Evolutionary conservation across 2,888 invertebrate genomes (phyloP).

Genomic region (Chloroclystis v-ata): DNA sequence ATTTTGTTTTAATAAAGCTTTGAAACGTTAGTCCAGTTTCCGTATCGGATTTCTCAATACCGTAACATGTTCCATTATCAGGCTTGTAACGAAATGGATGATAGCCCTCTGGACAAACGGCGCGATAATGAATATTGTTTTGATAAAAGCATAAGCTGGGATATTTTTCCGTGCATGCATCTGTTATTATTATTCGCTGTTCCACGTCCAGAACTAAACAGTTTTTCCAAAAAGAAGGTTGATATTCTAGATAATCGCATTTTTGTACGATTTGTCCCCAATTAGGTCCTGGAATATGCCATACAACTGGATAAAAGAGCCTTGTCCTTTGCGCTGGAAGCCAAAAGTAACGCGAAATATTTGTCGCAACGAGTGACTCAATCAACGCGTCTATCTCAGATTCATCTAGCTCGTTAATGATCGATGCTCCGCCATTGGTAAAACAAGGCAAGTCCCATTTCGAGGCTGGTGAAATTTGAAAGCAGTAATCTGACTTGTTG

Average conservation of each 20-base stretch:
- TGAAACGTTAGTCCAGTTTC: conserved; percentile 42
- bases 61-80: conserved; percentile 56
- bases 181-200: conserved; percentile 42
- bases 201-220: conserved; percentile 57
- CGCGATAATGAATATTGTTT: conserved; percentile 53
- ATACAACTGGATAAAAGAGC: conserved; percentile 60
- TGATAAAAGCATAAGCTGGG: conserved; percentile 64
- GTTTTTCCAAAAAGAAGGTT: conserved; percentile 43
- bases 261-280: conserved; percentile 48
- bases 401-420: conserved; percentile 54
- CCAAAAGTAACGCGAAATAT: conserved; percentile 61
- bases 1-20: conserved; percentile 44
- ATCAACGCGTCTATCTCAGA: conserved; percentile 48
- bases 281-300: conserved; percentile 70
- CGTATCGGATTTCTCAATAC: conserved; percentile 48
- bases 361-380: conserved; percentile 41
- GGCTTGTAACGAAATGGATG: conserved; percentile 53
- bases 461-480: conserved; percentile 44
- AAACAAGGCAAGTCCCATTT: conserved; percentile 62
- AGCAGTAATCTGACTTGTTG: conserved; percentile 53
- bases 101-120: conserved; percentile 60
- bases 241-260: conserved; percentile 35
- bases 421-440: conserved; percentile 57
- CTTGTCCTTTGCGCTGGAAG: conserved; percentile 66
- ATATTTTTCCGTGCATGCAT: conserved; percentile 46